Base-by-base conservation (phyloP, 1,140 invertebrate genomes). In the Anoplolepis gracilipes region DNA sequence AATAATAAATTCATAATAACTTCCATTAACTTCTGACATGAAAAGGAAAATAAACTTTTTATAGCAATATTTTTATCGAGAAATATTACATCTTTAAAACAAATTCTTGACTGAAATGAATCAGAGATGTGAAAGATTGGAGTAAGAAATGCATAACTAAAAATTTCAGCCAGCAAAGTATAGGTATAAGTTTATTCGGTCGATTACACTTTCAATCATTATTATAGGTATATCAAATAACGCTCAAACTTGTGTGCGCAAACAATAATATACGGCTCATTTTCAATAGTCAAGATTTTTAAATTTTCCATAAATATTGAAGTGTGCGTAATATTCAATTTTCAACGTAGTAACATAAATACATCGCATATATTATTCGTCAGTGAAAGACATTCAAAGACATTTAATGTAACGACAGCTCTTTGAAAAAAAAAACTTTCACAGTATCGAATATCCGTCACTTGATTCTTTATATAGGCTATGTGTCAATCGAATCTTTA, bases 371-470 rank as follows among this genome's bases (percentile, higher is more conserved):
- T 7, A 28, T 28, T 42, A 65, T 30, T 36, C 6, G 7, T 55
- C 19, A 5, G 22, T 57, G 39, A 25, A 82, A 53, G 39, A 19
- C 16, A 22, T 28, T 53, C 36, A 22, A 33, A 7, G 13, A 33
- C 10, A 5, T 11, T 59, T 33, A 59, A 78, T 8, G 42, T 82
- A 76, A 82, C 72, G 67, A 82, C 33, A 72, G 55, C 33, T 11
- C 6, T 36, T 42, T 30, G 67, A 30, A 87, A 65, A n/a, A n/a
- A 42, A 33, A 49, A 36, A 53, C 49, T 79, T 77, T 28, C 30
- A 36, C 33, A 33, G 28, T 77, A 84, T 84, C 81, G 42, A 19
- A 11, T 57, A 69, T 77, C 62, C 62, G 73, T 85, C 39, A 72
- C 49, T 22, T 33, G 33, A 65, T 36, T 69, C 65, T 57, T 87